phyloP scores from a whole-genome alignment of 2,888 invertebrate genomes.

The Thymelicus sylvestris region DNA sequence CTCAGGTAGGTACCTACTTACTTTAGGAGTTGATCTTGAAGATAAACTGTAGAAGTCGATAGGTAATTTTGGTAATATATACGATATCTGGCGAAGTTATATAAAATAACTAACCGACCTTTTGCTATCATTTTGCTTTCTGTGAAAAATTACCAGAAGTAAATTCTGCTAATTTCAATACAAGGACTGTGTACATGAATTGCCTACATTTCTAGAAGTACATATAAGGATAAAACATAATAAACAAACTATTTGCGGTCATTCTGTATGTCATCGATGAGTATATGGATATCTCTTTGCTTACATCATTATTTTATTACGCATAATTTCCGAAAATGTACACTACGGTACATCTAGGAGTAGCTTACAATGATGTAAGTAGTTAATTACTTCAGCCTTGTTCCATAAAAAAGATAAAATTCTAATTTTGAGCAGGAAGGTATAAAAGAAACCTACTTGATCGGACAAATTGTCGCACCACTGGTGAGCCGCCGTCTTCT shows the following conservation, averaged over 20 bases:
- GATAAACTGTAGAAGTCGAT: background rate
- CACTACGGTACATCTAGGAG: background rate
- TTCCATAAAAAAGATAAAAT: no score
- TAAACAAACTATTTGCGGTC: background rate
- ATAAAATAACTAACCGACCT: background rate
- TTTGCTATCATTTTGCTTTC: background rate
- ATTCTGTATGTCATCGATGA: constrained; percentile 28
- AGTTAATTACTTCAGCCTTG: no score
- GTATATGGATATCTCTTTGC: constrained; percentile 7
- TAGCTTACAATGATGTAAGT: background rate
- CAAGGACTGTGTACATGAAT: no score
- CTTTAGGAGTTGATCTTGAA: constrained; percentile 1
- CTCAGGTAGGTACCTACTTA: constrained; percentile 3
- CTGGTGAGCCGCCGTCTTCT: constrained; percentile 83
- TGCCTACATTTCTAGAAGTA: background rate
- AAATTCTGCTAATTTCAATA: no score
- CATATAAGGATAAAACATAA: constrained; percentile 37
- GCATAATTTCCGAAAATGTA: background rate
- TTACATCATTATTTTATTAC: constrained; percentile 8
- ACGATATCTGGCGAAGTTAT: background rate
- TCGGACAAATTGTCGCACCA: constrained; percentile 86
- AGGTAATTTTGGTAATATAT: background rate
- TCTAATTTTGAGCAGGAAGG: no score
- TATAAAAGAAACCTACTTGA: constrained; percentile 77
- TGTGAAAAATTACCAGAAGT: background rate